Base-by-base conservation (phyloP, 2,113 vertebrate genomes). In the Lepisosteus osseus region DNA sequence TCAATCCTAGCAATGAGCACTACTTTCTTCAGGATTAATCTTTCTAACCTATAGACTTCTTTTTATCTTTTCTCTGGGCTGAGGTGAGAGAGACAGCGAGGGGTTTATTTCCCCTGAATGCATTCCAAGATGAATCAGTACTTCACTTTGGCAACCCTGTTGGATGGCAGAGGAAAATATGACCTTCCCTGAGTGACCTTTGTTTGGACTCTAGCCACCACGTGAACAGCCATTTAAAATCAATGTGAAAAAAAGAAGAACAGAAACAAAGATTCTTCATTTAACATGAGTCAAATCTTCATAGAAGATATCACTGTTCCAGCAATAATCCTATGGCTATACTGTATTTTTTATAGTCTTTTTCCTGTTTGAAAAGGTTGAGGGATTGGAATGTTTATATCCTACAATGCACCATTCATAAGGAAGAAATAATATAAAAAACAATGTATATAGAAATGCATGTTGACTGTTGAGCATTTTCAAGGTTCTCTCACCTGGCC, bases 141-240 rank as follows among this genome's bases (percentile, higher is more conserved):
- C 67, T 80, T 88, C 86, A 84, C 89, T 88, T 78, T 77, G 89
- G 87, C 84, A 80, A 91, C 84, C 77, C 74, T 15, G 29, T 44
- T 65, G 17, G 78, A 68, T 81, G 72, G 65, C 66, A 63, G 70
- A 70, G 70, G 69, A 15, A 68, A 61, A 64, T 59, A 71, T 54
- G 65, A 72, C 72, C 77, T 70, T 70, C 70, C 29, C 59, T 63
- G 2, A 56, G 65, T 74, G 72, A 83, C 82, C 84, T 79, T 70
- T 68, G 69, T 74, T 75, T 72, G 41, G 69, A 78, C 76, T 83
- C 74, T 44, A 75, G 75, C 63, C 76, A 72, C 74, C 70, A 61
- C 74, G 68, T 74, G 80, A 71, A 76, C 55, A 68, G 67, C 77
- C 73, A 74, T 87, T 86, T 80, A 71, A 79, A 79, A 70, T 82